These are phyloP conservation scores for Daubentonia madagascariensis DNA, from an alignment of 2,113 vertebrate species.

Conservation along the genomic window DNA sequence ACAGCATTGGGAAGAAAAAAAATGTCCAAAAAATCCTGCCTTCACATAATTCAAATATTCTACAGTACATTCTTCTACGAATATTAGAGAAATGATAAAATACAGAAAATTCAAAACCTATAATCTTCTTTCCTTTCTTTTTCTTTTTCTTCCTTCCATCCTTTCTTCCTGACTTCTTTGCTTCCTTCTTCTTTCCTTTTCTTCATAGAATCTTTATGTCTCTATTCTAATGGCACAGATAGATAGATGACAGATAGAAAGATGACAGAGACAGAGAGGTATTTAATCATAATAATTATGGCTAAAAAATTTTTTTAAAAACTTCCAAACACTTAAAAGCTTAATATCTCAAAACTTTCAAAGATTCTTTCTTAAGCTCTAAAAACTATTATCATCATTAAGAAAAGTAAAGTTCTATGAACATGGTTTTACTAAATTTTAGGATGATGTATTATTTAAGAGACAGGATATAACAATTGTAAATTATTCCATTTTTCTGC, in stretches of 20 bases:
- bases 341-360: not conserved
- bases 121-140: not conserved
- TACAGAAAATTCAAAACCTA: not conserved
- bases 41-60: not conserved
- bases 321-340: not conserved
- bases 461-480: not conserved
- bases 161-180: not conserved
- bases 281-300: not conserved
- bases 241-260: not conserved
- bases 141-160: not conserved
- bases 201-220: not conserved
- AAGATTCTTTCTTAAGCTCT: not conserved
- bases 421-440: not conserved
- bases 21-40: not conserved
- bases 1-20: not conserved
- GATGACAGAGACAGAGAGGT: not conserved
- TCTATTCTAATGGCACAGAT: not conserved
- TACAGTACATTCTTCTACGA: not conserved
- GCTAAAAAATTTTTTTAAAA: not conserved
- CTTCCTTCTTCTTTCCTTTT: not conserved
- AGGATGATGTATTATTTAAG: not conserved
- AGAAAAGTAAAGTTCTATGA: not conserved
- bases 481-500: constrained; percentile 7
- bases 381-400: not conserved
- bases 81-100: not conserved